Evolutionary conservation across 2,888 invertebrate genomes (phyloP).

Genomic region (Tinea trinotella): DNA sequence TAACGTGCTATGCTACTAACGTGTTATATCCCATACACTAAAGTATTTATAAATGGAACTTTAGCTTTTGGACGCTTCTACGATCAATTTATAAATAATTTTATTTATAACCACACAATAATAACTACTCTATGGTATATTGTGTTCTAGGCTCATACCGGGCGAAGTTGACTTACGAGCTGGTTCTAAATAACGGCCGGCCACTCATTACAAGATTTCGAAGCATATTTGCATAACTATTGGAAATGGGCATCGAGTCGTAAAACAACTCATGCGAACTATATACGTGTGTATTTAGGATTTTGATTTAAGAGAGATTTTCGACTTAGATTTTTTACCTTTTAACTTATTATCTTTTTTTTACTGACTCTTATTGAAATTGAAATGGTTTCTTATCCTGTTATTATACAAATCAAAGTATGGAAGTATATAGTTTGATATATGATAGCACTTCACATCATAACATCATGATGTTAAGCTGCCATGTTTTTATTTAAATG

Average conservation of each 20-base stretch:
- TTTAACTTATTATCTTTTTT: not conserved
- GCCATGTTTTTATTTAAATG: no score
- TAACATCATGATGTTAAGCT: no score
- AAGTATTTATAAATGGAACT: no score
- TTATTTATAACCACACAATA: no score
- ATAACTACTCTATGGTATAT: constrained; percentile 20
- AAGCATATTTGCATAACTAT: constrained; percentile 70
- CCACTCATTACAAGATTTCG: constrained; percentile 63
- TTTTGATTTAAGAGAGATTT: constrained; percentile 15
- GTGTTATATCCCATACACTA: no score
- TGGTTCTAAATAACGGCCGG: constrained; percentile 66
- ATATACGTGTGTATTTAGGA: constrained; percentile 17
- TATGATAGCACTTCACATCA: no score
- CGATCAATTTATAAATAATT: no score
- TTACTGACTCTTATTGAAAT: not conserved
- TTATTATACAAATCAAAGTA: no score
- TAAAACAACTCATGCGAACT: constrained; percentile 18
- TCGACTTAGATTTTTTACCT: not conserved
- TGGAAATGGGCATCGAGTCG: constrained; percentile 55
- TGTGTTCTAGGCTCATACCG: constrained; percentile 39
- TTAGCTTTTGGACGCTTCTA: no score
- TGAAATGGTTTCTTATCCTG: not conserved
- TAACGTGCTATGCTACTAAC: no score
- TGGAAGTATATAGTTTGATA: no score
- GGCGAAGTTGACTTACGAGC: constrained; percentile 65